phyloP scores from a whole-genome alignment of 2,888 invertebrate genomes.

The Leptopilina syphax region DNA sequence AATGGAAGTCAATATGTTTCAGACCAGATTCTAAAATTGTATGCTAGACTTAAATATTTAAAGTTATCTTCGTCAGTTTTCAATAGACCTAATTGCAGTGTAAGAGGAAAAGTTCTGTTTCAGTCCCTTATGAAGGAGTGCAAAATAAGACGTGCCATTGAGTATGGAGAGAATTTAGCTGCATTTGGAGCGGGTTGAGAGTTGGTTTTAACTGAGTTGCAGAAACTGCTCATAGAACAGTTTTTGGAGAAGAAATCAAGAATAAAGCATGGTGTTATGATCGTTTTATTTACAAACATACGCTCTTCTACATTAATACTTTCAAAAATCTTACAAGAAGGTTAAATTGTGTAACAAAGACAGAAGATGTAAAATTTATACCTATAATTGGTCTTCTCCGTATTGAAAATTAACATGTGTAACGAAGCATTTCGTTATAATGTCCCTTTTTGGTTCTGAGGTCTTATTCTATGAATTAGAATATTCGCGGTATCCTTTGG shows the following conservation, averaged over 20 bases:
- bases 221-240: not conserved
- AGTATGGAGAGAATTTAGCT: not conserved
- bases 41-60: not conserved
- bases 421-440: too few relatives aligned
- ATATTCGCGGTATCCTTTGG: too few relatives aligned
- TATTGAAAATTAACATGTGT: not conserved
- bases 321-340: not conserved
- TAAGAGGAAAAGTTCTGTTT: not conserved
- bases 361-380: not conserved
- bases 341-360: not conserved
- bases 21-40: constrained; percentile 48
- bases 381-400: not conserved
- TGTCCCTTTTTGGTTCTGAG: too few relatives aligned
- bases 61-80: not conserved
- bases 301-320: not conserved
- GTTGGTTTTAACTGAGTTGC: not conserved
- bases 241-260: not conserved
- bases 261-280: not conserved
- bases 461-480: too few relatives aligned
- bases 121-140: not conserved
- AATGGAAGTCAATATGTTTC: constrained; percentile 44
- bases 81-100: not conserved
- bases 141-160: not conserved
- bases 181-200: not conserved
- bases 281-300: not conserved